Percentiles rank a stretch among this genome's conserved stretches.
phyloP scores from a whole-genome alignment of 1,140 invertebrate species.

The Halyomorpha halys region DNA sequence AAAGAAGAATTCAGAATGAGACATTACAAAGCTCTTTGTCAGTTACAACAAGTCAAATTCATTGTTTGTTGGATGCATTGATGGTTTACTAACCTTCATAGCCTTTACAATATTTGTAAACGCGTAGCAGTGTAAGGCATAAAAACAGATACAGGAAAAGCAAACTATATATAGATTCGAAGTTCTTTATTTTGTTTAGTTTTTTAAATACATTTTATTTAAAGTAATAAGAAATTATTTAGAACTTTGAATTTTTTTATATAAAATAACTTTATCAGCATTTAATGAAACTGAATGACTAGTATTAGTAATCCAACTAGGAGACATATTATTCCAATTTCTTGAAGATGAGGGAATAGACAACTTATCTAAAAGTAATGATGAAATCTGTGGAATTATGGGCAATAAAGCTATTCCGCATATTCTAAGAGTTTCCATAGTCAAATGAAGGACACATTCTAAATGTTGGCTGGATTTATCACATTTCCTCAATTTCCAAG shows the following conservation, averaged over 20 bases:
- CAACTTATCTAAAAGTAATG: slow-evolving; percentile 55
- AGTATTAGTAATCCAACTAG: slow-evolving; percentile 27
- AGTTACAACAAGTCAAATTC: too few relatives aligned
- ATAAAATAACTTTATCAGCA: slow-evolving; percentile 30
- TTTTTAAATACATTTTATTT: too few relatives aligned
- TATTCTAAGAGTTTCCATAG: slow-evolving; percentile 68
- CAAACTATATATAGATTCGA: too few relatives aligned
- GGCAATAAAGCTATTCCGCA: slow-evolving; percentile 70
- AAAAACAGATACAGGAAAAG: too few relatives aligned
- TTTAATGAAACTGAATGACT: slow-evolving; percentile 19
- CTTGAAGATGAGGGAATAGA: slow-evolving; percentile 42
- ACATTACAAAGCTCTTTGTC: too few relatives aligned
- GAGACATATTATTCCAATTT: slow-evolving; percentile 42
- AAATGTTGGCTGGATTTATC: slow-evolving; percentile 44
- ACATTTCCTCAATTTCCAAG: slow-evolving; percentile 72
- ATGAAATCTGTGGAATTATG: slow-evolving; percentile 64
- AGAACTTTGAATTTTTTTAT: slow-evolving; percentile 28
- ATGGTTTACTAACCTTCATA: too few relatives aligned
- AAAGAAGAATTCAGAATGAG: too few relatives aligned
- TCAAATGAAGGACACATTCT: slow-evolving; percentile 63
- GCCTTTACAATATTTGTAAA: too few relatives aligned
- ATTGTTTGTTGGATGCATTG: too few relatives aligned
- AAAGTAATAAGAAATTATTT: neutral
- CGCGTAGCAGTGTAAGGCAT: too few relatives aligned
- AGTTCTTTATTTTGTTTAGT: too few relatives aligned